phyloP scores from a whole-genome alignment of 37 sponge, comb jelly and placozoan genomes.

The Ianthella basta region DNA sequence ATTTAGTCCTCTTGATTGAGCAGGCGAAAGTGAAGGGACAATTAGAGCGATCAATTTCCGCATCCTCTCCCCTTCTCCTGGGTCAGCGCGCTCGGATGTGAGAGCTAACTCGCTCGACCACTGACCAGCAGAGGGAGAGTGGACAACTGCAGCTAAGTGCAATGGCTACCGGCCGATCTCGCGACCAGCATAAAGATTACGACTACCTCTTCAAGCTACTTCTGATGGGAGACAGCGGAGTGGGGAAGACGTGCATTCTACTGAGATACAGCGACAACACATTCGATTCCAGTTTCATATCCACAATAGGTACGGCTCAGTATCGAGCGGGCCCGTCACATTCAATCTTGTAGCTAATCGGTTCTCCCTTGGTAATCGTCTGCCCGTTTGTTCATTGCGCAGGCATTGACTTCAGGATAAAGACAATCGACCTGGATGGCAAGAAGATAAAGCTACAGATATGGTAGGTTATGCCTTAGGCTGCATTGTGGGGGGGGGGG shows the following conservation, averaged over 20 bases:
- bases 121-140: too few relatives aligned
- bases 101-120: too few relatives aligned
- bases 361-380: too few relatives aligned
- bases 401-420: slow-evolving; percentile 97
- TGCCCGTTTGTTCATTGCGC: too few relatives aligned
- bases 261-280: slow-evolving; percentile 93
- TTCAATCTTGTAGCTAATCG: too few relatives aligned
- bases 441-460: slow-evolving; percentile 94
- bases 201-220: slow-evolving; percentile 89
- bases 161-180: neutral
- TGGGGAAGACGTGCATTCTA: slow-evolving; percentile 93
- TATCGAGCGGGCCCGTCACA: neutral
- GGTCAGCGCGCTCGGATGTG: too few relatives aligned
- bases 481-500: too few relatives aligned
- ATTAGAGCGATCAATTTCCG: too few relatives aligned
- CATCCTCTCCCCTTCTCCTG: too few relatives aligned
- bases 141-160: too few relatives aligned
- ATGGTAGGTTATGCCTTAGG: slow-evolving; percentile 86
- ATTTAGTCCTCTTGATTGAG: too few relatives aligned
- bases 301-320: slow-evolving; percentile 82
- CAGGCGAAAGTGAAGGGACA: too few relatives aligned
- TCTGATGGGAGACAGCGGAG: slow-evolving; percentile 91
- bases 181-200: slow-evolving; percentile 2
- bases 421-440: slow-evolving; percentile 92
- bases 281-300: slow-evolving; percentile 92